These are phyloP conservation scores for Oriolus oriolus DNA, from an alignment of 2,113 vertebrate genomes.

Conservation along the genomic window DNA sequence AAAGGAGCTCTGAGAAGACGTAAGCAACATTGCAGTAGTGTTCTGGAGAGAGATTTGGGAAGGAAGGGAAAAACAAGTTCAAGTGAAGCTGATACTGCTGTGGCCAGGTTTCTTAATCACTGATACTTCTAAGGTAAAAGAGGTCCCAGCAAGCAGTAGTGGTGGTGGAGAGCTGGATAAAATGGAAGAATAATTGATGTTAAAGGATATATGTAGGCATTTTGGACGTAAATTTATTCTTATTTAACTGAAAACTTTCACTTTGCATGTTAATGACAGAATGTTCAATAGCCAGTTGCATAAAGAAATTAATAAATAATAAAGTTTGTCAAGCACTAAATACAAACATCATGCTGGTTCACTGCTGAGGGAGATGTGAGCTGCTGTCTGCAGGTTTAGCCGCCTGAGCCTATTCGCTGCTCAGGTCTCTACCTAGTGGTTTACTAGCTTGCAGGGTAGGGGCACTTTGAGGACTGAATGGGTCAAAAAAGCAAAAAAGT, in stretches of 20 bases:
- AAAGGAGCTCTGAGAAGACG: background rate
- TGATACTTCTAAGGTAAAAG: background rate
- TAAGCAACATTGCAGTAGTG: background rate
- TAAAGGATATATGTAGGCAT: background rate
- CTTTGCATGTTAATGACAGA: background rate
- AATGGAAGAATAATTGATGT: background rate
- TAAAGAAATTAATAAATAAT: background rate
- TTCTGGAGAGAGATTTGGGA: background rate
- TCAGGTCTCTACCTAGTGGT: background rate
- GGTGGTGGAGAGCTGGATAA: background rate
- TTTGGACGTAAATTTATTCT: background rate
- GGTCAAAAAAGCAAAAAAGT: background rate
- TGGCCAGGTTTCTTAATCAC: background rate
- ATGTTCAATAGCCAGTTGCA: background rate
- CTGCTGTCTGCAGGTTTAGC: background rate
- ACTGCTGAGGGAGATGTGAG: background rate
- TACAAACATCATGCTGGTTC: background rate
- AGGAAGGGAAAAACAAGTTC: background rate
- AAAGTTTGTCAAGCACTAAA: background rate
- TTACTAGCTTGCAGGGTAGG: background rate
- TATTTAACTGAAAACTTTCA: background rate
- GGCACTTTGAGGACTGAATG: background rate
- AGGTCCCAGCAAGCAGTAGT: background rate
- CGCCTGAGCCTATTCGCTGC: background rate
- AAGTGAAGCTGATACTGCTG: background rate